Evolutionary conservation across 1,140 invertebrate species (phyloP).

Genomic region (Drosophila athabasca): DNA sequence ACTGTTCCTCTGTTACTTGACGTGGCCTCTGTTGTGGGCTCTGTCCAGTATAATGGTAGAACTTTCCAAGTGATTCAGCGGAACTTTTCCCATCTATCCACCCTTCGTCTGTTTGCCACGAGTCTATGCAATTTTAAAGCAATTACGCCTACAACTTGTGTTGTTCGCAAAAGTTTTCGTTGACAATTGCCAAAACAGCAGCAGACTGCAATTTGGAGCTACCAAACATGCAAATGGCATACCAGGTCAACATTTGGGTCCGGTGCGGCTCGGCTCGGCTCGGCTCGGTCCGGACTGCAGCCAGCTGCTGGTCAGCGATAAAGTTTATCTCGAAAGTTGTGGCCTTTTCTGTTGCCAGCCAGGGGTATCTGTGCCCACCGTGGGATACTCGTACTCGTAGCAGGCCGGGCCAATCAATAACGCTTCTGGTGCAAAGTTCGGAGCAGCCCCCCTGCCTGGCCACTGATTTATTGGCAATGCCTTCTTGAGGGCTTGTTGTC

Average conservation of each 20-base stretch:
- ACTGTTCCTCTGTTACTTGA: no score
- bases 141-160: constrained; percentile 71
- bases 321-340: constrained; percentile 77
- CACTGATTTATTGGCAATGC: constrained; percentile 63
- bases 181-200: constrained; percentile 73
- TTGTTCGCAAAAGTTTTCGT: constrained; percentile 63
- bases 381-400: constrained; percentile 70
- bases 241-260: constrained; percentile 67
- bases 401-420: constrained; percentile 63
- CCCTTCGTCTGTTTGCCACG: constrained; percentile 10
- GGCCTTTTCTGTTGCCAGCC: constrained; percentile 9
- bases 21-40: not conserved
- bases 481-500: constrained; percentile 52
- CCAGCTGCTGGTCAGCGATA: constrained; percentile 61
- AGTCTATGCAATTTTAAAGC: constrained; percentile 59
- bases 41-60: constrained; percentile 10
- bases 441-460: constrained; percentile 42
- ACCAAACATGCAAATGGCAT: constrained; percentile 77
- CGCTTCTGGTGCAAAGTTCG: constrained; percentile 38
- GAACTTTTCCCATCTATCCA: constrained; percentile 53
- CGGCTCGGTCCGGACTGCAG: constrained; percentile 4
- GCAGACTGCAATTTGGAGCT: constrained; percentile 60
- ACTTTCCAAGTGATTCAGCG: constrained; percentile 7
- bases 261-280: no score
- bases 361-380: constrained; percentile 47